phyloP scores from a whole-genome alignment of 2,888 invertebrate species.

The Tuta absoluta region DNA sequence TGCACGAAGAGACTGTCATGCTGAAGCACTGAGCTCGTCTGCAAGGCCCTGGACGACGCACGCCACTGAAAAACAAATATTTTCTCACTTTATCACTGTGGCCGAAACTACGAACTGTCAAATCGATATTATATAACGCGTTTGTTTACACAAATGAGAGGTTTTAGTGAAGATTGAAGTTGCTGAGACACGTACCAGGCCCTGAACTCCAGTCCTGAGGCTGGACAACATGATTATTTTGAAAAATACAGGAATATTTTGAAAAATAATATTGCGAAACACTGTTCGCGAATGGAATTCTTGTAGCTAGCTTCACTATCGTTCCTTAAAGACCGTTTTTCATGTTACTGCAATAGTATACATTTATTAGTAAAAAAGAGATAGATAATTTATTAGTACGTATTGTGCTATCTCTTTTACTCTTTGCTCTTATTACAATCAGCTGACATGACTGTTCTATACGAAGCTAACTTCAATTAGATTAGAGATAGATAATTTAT shows the following conservation, averaged over 20 bases:
- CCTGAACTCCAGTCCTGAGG: conserved; percentile 68
- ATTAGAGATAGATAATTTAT: neutral
- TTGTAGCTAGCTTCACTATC: conserved; percentile 46
- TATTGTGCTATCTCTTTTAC: conserved; percentile 33
- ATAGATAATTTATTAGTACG: neutral
- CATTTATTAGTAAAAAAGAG: neutral
- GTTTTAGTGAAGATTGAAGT: conserved; percentile 14
- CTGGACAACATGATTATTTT: conserved; percentile 69
- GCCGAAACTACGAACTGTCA: conserved; percentile 46
- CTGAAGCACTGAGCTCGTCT: conserved; percentile 78
- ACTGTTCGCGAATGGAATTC: conserved; percentile 64
- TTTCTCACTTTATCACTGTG: conserved; percentile 40
- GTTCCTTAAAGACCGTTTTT: conserved; percentile 16
- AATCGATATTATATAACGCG: conserved; percentile 68
- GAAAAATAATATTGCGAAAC: conserved; percentile 60
- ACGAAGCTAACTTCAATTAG: no score
- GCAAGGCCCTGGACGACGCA: conserved; percentile 76
- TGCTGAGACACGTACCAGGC: conserved; percentile 59
- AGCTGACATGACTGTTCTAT: neutral
- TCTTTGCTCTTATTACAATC: neutral
- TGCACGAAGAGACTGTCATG: conserved; percentile 90
- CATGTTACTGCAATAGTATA: neutral
- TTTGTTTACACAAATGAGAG: conserved; percentile 41
- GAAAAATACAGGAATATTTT: conserved; percentile 33
- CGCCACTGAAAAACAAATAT: conserved; percentile 71